Evolutionary conservation across 2,797 vertebrate genomes (phyloP).

Genomic region (Melanogrammus aeglefinus): DNA sequence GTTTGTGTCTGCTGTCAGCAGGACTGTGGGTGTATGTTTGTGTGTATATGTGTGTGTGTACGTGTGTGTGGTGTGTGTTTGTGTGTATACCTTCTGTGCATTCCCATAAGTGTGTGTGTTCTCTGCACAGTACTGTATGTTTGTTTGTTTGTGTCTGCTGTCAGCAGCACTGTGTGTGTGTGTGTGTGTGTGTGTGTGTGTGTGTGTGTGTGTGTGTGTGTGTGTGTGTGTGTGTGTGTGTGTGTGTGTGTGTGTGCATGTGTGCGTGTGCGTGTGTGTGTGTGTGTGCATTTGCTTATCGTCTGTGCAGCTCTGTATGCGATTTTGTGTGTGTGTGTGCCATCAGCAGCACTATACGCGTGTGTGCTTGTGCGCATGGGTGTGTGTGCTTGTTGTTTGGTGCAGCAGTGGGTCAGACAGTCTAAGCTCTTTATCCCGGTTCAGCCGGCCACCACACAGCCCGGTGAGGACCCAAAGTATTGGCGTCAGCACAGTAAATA

Average conservation of each 20-base stretch:
- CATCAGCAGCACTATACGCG: neutral
- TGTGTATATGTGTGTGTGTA: neutral
- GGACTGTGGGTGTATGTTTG: neutral
- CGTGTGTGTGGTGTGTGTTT: neutral
- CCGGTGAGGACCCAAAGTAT: conserved; percentile 61
- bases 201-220: neutral
- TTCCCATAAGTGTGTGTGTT: neutral
- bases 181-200: neutral
- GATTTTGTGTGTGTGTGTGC: neutral
- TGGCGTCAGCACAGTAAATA: conserved; percentile 61
- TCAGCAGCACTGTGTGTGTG: neutral
- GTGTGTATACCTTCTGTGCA: too few relatives aligned
- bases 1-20: neutral
- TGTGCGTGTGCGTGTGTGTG: neutral
- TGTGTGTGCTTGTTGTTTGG: conserved; percentile 10
- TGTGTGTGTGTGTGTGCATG: neutral
- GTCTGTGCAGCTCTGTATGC: neutral
- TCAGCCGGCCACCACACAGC: conserved; percentile 58
- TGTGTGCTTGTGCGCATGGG: neutral
- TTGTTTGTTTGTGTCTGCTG: neutral
- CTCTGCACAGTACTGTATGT: neutral
- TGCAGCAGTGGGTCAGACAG: conserved; percentile 74
- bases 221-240: neutral
- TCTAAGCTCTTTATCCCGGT: conserved; percentile 77
- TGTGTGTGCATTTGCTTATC: neutral